Evolutionary conservation across 2,797 vertebrate genomes (phyloP), one percentile per base, ranked within the genome.

Genomic region (Sebastes melanostomus): DNA sequence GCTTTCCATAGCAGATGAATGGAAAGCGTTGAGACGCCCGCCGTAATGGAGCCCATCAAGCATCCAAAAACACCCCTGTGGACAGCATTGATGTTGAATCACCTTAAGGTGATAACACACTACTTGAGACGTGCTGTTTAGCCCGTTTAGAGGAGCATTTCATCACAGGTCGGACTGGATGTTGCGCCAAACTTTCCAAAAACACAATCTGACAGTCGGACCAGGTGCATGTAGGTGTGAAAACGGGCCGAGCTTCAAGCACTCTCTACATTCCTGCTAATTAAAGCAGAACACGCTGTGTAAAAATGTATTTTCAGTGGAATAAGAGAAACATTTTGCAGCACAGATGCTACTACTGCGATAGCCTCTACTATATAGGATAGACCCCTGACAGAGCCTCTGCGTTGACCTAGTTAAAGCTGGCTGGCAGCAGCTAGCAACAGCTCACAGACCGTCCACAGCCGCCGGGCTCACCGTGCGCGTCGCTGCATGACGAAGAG

Each of bases 341-440:
- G 4, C 34, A 52, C 16, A 55, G n/a, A 10, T 32, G 14, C 36
- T n/a, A 6, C 60, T 3, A 12, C 14, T 36, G 52, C 6, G 56
- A 58, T 38, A 54, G 78, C 66, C 74, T 58, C 25, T 4, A 8
- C 67, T 12, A 20, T 78, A 62, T 22, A 71, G 66, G 36, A 55
- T 20, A 32, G 81, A 86, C 73, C 86, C 61, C 77, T 80, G 75
- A 82, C 83, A 74, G 83, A 82, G 86, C 63, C 42, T 78, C 75
- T 72, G 72, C 63, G 14, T 6, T 94, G 93, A 95, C 93, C 92
- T 93, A 94, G 81, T 92, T 94, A 86, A 73, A 85, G 86, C 84
- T 55, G 72, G 83, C 89, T 88, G 72, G 81, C 91, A 89, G 84
- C 85, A 67, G 72, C 62, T 81, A 72, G 80, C 86, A 81, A n/a